Evolutionary conservation across 2,888 invertebrate species (phyloP).

Genomic region (Lepidonotus clava): DNA sequence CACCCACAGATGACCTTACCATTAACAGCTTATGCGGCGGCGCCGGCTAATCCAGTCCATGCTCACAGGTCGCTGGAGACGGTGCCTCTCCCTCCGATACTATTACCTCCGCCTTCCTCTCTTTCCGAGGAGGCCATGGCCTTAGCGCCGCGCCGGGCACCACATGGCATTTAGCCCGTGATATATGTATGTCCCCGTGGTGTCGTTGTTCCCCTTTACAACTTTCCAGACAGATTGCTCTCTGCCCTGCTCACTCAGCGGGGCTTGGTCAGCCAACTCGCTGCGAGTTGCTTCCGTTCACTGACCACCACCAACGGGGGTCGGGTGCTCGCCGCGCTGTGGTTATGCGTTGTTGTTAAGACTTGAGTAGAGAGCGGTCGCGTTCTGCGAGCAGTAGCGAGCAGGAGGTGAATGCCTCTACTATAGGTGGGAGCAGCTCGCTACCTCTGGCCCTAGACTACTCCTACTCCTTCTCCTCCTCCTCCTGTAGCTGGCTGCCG

Average conservation of each 20-base stretch:
- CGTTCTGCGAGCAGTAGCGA: background rate
- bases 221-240: background rate
- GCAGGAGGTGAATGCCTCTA: background rate
- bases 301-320: background rate
- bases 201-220: background rate
- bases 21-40: conserved; percentile 7
- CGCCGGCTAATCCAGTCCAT: background rate
- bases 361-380: no score
- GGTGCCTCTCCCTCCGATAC: background rate
- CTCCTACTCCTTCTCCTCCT: background rate
- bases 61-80: background rate
- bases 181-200: background rate
- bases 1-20: conserved; percentile 17
- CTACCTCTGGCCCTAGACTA: background rate
- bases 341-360: background rate
- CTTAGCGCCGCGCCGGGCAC: background rate
- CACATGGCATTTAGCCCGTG: background rate
- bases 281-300: background rate
- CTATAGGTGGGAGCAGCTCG: background rate
- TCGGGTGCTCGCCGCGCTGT: background rate
- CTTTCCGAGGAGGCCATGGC: background rate
- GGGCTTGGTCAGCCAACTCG: background rate
- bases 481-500: background rate
- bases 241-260: background rate
- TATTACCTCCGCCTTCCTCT: background rate